Percentiles rank a stretch among this genome's conserved stretches.
These are phyloP conservation scores for Laticauda colubrina DNA, from an alignment of 2,113 vertebrate species.

Conservation along the genomic window DNA sequence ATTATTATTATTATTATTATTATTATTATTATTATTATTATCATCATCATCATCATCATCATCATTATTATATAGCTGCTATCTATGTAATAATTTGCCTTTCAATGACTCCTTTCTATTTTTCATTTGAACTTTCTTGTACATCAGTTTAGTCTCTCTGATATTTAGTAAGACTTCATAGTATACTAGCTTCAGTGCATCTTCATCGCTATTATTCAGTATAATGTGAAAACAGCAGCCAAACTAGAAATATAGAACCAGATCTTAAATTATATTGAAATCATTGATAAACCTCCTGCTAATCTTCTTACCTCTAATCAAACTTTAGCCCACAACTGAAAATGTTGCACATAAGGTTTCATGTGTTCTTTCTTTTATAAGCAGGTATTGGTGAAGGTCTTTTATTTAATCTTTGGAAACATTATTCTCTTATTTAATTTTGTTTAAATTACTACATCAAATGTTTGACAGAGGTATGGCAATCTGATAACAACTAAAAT, in stretches of 20 bases:
- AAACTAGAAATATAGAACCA: slow-evolving; percentile 24
- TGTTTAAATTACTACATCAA: not conserved
- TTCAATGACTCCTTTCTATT: not conserved
- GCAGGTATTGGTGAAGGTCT: not conserved
- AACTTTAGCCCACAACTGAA: not conserved
- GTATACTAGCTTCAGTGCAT: not conserved
- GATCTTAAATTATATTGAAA: not conserved
- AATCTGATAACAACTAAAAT: slow-evolving; percentile 21
- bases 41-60: too few species aligned
- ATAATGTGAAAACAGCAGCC: slow-evolving; percentile 12
- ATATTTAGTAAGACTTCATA: not conserved
- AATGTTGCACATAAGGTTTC: not conserved
- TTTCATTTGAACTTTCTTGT: not conserved
- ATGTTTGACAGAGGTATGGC: not conserved
- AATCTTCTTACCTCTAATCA: slow-evolving; percentile 32
- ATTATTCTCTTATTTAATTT: not conserved
- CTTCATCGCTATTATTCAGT: not conserved
- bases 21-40: too few species aligned
- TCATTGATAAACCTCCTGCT: slow-evolving; percentile 9
- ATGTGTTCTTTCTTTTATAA: not conserved
- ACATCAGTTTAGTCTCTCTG: not conserved
- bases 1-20: too few species aligned
- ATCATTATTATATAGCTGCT: not conserved
- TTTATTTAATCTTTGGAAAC: too few species aligned
- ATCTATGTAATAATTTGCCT: not conserved